Evolutionary conservation across 2,797 vertebrate genomes (phyloP), one percentile per base, ranked within the genome.

Genomic region (Darevskia mixta): DNA sequence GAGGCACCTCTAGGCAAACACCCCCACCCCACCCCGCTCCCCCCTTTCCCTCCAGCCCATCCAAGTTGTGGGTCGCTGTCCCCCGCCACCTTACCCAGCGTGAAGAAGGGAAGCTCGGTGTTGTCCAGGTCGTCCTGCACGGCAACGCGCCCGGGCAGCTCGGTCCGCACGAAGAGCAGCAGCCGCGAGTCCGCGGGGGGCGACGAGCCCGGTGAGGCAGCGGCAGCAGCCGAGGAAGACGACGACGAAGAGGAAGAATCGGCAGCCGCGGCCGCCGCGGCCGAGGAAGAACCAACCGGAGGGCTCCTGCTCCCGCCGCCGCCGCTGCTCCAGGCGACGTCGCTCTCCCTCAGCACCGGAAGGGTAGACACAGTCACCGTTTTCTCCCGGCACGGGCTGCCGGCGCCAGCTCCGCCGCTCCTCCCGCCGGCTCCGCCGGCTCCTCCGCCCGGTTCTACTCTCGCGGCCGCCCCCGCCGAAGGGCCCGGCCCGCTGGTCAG

Each of bases 91-190:
- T 98, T 97, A 99, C 99, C 98, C 92, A 99, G 98, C 41, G 98
- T 98, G 97, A 99, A 99, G 98, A 98, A 99, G 85, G 99, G 99
- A 93, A 99, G 98, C 96, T 99, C 99, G 4, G 99, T 99, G 97
- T 99, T 99, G 97, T 99, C 98, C 95, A 99, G 98, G 96, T 99
- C 99, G 97, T 99, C 99, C 97, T 98, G 98, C 88, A 99, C 98
- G 77, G 98, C 98, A 92, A 99, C 98, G 96, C 97, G 97, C 92
- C 98, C 99, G 82, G 99, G 98, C 95, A 99, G 97, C 97, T 99
- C 99, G 93, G 98, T 99, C 91, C 98, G 97, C 94, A 99, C 98
- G 97, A 99, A 98, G 91, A 99, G 97, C 90, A 98, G 96, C 91
- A 99, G 97, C 84, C 98, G 98, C 95, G 98, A 98, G 95, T 99